Conservation (phyloP, 2,888 invertebrate species). For the Drosophila buzzatii region DNA sequence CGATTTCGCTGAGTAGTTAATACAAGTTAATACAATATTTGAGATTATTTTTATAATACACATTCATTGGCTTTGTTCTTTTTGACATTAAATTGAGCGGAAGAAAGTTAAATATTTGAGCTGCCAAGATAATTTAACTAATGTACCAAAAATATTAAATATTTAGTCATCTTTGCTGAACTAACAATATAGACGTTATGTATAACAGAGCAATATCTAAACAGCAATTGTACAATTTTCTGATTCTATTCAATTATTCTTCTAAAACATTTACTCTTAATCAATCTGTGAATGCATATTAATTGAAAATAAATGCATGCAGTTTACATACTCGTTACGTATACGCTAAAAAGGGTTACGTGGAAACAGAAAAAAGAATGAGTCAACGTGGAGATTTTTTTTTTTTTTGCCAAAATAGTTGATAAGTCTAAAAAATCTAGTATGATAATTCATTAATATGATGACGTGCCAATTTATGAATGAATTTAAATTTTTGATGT, state of each 20-base stretch:
- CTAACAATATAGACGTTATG: background rate
- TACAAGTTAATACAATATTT: no score
- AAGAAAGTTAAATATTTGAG: no score
- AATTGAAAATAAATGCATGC: constrained; percentile 34
- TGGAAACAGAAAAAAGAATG: constrained; percentile 33
- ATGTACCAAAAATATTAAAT: background rate
- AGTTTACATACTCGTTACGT: constrained; percentile 53
- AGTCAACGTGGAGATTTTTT: constrained; percentile 28
- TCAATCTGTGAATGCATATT: constrained; percentile 19
- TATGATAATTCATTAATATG: constrained; percentile 41
- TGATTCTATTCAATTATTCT: no score
- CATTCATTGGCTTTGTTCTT: no score
- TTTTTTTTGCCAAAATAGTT: constrained; percentile 28
- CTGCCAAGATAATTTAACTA: no score
- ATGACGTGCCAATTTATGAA: constrained; percentile 70
- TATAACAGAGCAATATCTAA: background rate
- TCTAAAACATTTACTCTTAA: background rate
- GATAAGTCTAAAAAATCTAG: constrained; percentile 64
- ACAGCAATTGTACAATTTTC: background rate
- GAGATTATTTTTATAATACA: no score
- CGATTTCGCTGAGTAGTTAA: background rate
- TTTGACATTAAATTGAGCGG: no score
- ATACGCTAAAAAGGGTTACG: constrained; percentile 45
- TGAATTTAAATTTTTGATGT: constrained; percentile 23
- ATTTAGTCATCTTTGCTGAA: background rate